Percentiles rank a stretch among this genome's conserved stretches.
Evolutionary conservation across 1,140 invertebrate genomes (phyloP).

Genomic region (Pomacea maculata): DNA sequence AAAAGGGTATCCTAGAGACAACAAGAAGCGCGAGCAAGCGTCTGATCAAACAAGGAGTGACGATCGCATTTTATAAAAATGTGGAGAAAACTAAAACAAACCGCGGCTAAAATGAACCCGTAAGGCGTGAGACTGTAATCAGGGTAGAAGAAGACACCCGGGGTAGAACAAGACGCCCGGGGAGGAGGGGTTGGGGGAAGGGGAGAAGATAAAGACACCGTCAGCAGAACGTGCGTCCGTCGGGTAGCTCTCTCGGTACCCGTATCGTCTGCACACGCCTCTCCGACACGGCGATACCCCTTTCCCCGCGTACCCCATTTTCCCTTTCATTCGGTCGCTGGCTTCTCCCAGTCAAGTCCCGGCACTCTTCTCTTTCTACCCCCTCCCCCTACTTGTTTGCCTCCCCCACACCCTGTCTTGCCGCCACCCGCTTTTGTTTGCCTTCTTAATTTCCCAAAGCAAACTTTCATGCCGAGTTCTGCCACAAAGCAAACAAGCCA

Average conservation of each 20-base stretch:
- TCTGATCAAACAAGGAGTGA: too few species aligned
- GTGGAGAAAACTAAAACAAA: too few species aligned
- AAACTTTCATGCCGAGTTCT: conserved; percentile 13
- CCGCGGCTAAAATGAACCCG: too few species aligned
- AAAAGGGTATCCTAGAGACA: too few species aligned
- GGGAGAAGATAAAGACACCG: not conserved
- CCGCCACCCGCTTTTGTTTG: conserved; percentile 1
- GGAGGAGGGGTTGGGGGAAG: not conserved
- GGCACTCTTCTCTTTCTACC: not conserved
- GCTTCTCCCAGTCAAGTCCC: not conserved
- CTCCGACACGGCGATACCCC: not conserved
- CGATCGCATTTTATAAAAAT: too few species aligned
- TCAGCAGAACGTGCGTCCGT: not conserved
- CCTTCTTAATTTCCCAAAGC: conserved; percentile 21
- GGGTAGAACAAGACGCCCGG: not conserved
- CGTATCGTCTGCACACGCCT: not conserved
- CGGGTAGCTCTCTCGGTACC: not conserved
- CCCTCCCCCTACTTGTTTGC: not conserved
- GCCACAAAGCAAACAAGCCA: conserved; percentile 6
- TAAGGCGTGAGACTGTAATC: too few species aligned
- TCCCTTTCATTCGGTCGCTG: not conserved
- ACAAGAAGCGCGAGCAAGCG: too few species aligned
- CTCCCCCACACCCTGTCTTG: not conserved
- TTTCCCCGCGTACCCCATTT: not conserved
- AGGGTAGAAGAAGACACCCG: not conserved